Conservation (phyloP, 1,140 invertebrate genomes). For the Diorhabda sublineata region DNA sequence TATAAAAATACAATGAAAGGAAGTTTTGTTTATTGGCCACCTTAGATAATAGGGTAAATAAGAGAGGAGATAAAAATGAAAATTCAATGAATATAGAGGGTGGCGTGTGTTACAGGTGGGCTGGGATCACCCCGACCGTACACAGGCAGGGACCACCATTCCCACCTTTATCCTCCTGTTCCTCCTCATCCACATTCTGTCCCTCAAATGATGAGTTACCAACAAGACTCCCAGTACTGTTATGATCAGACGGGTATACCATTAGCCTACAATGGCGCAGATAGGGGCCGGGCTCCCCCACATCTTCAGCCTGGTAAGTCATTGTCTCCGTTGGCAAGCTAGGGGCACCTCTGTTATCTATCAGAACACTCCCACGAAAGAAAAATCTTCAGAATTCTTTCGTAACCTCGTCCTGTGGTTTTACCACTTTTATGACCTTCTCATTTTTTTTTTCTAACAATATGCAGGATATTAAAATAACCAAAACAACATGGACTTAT, state of each 20-base stretch:
- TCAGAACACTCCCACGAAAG: conserved; percentile 23
- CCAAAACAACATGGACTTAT: neutral
- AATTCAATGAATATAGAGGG: conserved; percentile 32
- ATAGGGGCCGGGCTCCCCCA: conserved; percentile 52
- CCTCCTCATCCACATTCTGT: conserved; percentile 45
- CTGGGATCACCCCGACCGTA: conserved; percentile 54
- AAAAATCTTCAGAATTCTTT: conserved; percentile 27
- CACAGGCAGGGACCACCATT: conserved; percentile 49
- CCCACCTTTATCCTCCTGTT: conserved; percentile 45
- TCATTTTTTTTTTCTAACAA: conserved; percentile 6
- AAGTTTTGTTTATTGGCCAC: neutral
- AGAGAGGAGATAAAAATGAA: neutral
- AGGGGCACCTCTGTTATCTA: conserved; percentile 30
- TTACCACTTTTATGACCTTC: conserved; percentile 4
- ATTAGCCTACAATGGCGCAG: conserved; percentile 52
- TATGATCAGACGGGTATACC: conserved; percentile 57
- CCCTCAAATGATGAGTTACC: conserved; percentile 50
- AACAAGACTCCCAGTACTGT: conserved; percentile 56
- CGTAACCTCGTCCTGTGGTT: neutral
- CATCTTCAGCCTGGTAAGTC: conserved; percentile 60
- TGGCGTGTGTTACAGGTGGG: conserved; percentile 55
- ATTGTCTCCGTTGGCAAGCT: conserved; percentile 22
- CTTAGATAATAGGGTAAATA: conserved; percentile 10
- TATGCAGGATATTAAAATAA: neutral
- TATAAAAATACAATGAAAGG: too few species aligned